Base-by-base conservation (phyloP, 2,888 invertebrate genomes). In the Drosophila conformis region DNA sequence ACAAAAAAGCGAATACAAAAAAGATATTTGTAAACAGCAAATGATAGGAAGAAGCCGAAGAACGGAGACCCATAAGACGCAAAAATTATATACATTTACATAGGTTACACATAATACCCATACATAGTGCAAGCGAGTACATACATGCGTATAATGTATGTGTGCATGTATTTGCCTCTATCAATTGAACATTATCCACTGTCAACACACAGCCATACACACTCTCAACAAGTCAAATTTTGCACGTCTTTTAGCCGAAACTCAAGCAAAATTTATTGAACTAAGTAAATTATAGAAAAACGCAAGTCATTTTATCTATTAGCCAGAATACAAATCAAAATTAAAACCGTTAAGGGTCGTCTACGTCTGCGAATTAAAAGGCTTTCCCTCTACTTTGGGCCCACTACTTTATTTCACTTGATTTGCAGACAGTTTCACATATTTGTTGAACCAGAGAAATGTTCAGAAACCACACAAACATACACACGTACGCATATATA, bases 11-110 rank as follows among this genome's bases (percentile, higher is more conserved):
- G 70, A 69, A 69, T 57, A 73, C 52, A 80, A 70, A 70, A 69
- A 79, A 33, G 69, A 79, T 76, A 82, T 75, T 79, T 82, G 74
- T 78, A 83, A 75, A 86, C 84, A 68, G 36, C 31, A 42, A 64
- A 42, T 60, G 65, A 49, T 15, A 46, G 46, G 15, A 25, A 46
- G 15, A 46, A 40, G 38, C 18, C 46, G 25, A n/a, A 31, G 68
- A 57, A 25, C 25, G 15, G 69, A 73, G 69, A 42, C 67, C 74
- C 61, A 71, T 60, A 65, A 62, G 60, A 61, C 48, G 52, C 51
- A 60, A 52, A 42, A 59, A 38, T 49, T 72, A 72, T 66, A 72
- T 49, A 73, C 58, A 73, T 65, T 57, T 54, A 66, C 33, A 72
- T 73, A 74, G 63, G 60, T 42, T 62, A 72, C 51, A 76, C 36